These are phyloP conservation scores for Tenebrosternarchus preto DNA, from an alignment of 2,113 vertebrate genomes.

Conservation along the genomic window DNA sequence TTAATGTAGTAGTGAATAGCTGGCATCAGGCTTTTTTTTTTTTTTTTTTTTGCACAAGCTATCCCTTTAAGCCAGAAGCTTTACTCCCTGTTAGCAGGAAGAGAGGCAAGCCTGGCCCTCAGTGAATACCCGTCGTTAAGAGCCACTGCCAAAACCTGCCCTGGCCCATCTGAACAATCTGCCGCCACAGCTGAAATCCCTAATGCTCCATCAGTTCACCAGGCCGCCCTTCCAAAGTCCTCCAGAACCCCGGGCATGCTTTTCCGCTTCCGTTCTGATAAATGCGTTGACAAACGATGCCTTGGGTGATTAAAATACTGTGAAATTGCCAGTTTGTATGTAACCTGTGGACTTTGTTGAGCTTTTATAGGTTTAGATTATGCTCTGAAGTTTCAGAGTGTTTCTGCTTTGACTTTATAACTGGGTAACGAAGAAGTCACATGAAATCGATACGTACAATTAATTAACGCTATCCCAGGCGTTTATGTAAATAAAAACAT, in stretches of 20 bases:
- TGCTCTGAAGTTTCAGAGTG: no score
- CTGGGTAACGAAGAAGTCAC: background rate
- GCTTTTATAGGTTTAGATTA: no score
- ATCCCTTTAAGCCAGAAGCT: background rate
- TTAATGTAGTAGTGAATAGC: background rate
- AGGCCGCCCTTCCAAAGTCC: conserved; percentile 7
- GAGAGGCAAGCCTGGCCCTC: background rate
- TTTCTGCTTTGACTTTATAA: conserved; percentile 6
- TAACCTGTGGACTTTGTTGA: no score
- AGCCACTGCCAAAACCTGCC: conserved; percentile 32
- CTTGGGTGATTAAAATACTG: no score
- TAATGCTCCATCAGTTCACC: conserved; percentile 28
- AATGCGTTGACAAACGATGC: background rate
- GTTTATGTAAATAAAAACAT: conserved; percentile 25
- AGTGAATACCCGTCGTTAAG: conserved; percentile 4
- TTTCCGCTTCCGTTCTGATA: background rate
- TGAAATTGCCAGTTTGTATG: no score
- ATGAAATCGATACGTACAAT: conserved; percentile 13
- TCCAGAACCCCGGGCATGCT: background rate
- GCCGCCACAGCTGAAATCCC: conserved; percentile 37
- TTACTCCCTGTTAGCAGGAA: conserved; percentile 1
- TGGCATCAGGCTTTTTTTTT: background rate
- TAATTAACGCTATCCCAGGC: background rate
- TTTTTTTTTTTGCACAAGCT: background rate
- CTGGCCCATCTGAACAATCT: conserved; percentile 42